Evolutionary conservation across 2,888 invertebrate species (phyloP).

Genomic region (Hoplodrina blanda): DNA sequence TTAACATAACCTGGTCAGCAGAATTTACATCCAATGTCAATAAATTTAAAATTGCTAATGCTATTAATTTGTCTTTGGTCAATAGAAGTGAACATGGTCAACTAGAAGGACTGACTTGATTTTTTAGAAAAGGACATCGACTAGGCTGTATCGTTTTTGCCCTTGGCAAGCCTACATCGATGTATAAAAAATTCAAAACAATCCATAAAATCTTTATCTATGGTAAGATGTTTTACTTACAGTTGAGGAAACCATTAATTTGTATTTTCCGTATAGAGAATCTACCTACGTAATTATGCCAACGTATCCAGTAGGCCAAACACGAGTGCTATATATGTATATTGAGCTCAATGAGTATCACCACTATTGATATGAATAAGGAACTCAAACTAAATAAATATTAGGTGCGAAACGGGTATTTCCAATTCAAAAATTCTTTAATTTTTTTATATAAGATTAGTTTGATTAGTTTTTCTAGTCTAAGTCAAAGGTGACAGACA

Average conservation of each 20-base stretch:
- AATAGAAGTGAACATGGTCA: slow-evolving; percentile 24
- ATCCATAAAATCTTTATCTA: slow-evolving; percentile 7
- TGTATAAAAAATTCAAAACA: slow-evolving; percentile 22
- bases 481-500: no score
- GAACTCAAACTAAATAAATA: no score
- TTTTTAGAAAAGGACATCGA: slow-evolving; percentile 2
- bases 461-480: no score
- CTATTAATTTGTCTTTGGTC: slow-evolving; percentile 4
- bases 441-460: no score
- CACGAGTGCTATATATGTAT: no score
- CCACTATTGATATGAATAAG: no score
- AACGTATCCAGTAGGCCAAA: slow-evolving; percentile 23
- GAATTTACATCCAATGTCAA: slow-evolving; percentile 44
- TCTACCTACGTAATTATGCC: slow-evolving; percentile 25
- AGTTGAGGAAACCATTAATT: slow-evolving; percentile 39
- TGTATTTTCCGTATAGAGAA: slow-evolving; percentile 29
- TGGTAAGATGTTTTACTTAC: slow-evolving; percentile 30
- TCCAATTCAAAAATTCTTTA: no score
- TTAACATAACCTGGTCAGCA: slow-evolving; percentile 16
- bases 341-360: no score
- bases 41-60: slow-evolving; percentile 22
- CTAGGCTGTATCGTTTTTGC: slow-evolving; percentile 11
- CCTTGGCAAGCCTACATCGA: slow-evolving; percentile 11
- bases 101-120: slow-evolving; percentile 6
- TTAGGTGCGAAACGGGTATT: no score